Conservation (phyloP, 2,113 vertebrate genomes). For the Sinocyclocheilus maitianheensis region DNA sequence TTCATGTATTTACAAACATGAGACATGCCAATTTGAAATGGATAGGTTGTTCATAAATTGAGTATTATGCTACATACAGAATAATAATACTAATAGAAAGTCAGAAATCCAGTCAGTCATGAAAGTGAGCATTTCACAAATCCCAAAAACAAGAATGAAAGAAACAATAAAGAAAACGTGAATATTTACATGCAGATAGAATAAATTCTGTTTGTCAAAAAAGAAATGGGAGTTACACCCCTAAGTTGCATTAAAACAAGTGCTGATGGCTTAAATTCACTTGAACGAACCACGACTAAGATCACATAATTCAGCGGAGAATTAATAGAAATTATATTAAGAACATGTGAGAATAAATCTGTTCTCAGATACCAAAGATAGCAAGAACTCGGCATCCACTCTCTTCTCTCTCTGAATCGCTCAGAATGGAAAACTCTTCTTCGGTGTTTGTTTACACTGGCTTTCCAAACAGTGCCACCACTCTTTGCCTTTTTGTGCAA, state of each 20-base stretch:
- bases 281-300: not conserved
- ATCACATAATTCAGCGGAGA: too few species aligned
- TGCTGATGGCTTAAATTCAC: conserved; percentile 11
- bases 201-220: not conserved
- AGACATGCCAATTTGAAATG: not conserved
- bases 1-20: conserved; percentile 23
- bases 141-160: not conserved
- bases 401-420: too few species aligned
- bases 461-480: too few species aligned
- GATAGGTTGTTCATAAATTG: not conserved
- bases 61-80: not conserved
- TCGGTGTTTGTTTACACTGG: too few species aligned
- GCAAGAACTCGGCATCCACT: too few species aligned
- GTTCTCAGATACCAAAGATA: too few species aligned
- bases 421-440: too few species aligned
- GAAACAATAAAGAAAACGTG: not conserved
- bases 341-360: too few species aligned
- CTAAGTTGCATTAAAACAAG: not conserved
- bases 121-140: not conserved
- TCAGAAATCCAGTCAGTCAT: not conserved
- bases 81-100: not conserved
- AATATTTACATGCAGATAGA: not conserved
- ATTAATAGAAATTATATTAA: too few species aligned
- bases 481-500: too few species aligned
- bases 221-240: not conserved